These are phyloP conservation scores for Zaprionus lachaisei DNA, from an alignment of 1,140 invertebrate species.

Conservation along the genomic window DNA sequence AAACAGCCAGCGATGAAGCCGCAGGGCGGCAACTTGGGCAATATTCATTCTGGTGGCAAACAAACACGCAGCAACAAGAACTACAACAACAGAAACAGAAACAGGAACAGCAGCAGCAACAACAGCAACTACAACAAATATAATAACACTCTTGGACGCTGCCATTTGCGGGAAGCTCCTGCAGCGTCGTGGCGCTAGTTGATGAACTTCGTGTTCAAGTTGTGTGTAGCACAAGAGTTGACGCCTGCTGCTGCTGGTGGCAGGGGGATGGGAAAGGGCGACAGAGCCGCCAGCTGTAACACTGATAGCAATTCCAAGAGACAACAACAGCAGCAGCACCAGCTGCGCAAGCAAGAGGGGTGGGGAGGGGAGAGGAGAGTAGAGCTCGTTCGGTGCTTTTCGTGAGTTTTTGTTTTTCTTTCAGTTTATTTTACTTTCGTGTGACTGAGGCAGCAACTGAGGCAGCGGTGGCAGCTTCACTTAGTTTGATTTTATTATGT, in stretches of 20 bases:
- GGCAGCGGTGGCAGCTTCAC: constrained; percentile 65
- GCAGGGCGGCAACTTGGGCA: constrained; percentile 55
- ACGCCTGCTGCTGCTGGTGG: constrained; percentile 65
- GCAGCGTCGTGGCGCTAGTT: constrained; percentile 58
- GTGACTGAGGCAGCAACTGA: constrained; percentile 55
- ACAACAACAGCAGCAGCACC: constrained; percentile 58
- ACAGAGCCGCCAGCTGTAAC: constrained; percentile 75
- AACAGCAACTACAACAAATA: constrained; percentile 32
- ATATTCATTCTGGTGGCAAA: constrained; percentile 80
- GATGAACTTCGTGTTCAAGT: constrained; percentile 82
- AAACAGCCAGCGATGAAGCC: constrained; percentile 53
- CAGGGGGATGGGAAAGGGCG: background rate
- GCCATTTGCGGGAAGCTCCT: constrained; percentile 65
- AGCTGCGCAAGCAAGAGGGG: constrained; percentile 3
- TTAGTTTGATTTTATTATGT: constrained; percentile 83
- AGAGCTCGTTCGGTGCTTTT: constrained; percentile 52
- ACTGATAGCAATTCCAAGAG: constrained; percentile 81
- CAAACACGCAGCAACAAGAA: constrained; percentile 75
- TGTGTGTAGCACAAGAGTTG: constrained; percentile 82
- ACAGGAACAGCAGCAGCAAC: constrained; percentile 23
- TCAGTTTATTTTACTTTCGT: constrained; percentile 82
- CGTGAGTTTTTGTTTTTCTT: constrained; percentile 81
- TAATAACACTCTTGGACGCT: constrained; percentile 73
- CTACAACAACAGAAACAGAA: constrained; percentile 32
- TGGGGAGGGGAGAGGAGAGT: too few relatives aligned